phyloP scores from a whole-genome alignment of 2,113 vertebrate genomes.

The Podarcis muralis region DNA sequence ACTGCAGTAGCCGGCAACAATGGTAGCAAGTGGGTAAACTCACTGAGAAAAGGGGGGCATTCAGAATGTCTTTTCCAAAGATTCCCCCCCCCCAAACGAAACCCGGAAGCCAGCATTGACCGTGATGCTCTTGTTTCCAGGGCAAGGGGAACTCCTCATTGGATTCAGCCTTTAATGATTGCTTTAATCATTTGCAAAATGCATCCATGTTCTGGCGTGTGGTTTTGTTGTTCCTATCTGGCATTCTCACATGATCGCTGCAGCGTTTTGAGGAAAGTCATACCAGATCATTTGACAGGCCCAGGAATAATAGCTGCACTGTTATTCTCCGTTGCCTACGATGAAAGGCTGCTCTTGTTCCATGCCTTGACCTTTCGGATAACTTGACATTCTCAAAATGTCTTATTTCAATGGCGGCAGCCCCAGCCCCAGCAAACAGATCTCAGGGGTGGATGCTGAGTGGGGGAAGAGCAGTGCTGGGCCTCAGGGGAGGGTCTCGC shows the following conservation, averaged over 20 bases:
- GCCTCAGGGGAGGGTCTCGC: no score
- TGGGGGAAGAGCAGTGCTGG: fast-evolving
- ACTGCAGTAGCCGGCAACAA: no score
- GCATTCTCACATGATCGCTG: conserved; percentile 37
- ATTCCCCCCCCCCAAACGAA: no score
- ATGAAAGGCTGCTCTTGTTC: conserved; percentile 50
- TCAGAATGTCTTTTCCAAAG: no score
- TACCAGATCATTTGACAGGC: conserved; percentile 53
- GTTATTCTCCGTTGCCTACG: conserved; percentile 41
- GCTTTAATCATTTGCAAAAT: neutral
- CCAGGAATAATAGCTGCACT: conserved; percentile 27
- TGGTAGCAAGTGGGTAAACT: no score
- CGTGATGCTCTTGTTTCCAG: neutral
- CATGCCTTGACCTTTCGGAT: neutral
- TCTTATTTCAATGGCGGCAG: neutral
- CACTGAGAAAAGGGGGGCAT: no score
- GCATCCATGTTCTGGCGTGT: neutral
- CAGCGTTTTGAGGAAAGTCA: neutral
- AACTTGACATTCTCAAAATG: neutral
- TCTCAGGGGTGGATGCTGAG: neutral
- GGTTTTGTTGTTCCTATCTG: conserved; percentile 10
- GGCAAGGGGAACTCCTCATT: neutral
- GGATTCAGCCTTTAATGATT: neutral
- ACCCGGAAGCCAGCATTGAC: no score
- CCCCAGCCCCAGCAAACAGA: neutral